Base-by-base conservation (phyloP, 1,140 invertebrate genomes). In the Sesamia nonagrioides region DNA sequence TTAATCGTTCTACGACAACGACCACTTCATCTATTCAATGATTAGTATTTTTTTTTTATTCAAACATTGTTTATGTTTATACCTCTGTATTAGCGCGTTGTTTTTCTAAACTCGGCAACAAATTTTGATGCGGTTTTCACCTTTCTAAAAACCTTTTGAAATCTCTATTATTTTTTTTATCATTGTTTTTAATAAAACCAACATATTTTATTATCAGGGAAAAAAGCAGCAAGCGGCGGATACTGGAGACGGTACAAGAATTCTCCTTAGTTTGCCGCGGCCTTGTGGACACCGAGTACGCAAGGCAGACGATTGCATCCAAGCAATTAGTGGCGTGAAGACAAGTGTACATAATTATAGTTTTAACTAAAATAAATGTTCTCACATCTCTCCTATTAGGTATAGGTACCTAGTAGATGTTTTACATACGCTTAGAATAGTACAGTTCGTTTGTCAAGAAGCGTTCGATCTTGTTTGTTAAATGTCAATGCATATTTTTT, bases 181-280 rank as follows among this genome's bases (percentile, higher is more conserved):
- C 6, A 15, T 37, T 68, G 27, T 21, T 42, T 4, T 13, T 0
- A 17, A 42, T 45, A 11, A 21, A 45, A 40, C 33, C 15, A 2
- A 9, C 13, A 60, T 72, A n/a, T 77, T 81, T 84, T 88, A 11
- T 61, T 48, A 35, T 35, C 89, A 95, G 95, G 81, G 92, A 95
- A 58, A 91, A 91, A 69, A 90, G 79, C 73, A 95, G 93, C 77
- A 95, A 93, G 75, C 80, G 90, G 21, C 81, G 91, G 40, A 21
- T 95, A 27, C 77, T 95, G n/a, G 94, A 95, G 73, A 84, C 89
- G 1, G 89, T 95, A 0, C 92, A 92, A 84, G 94, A 95, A 63
- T 95, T 95, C 83, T 93, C 93, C 0, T 69, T 95, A 8, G 94
- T 90, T 52, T 94, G 94, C 58, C 88, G 95, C 63, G 94, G 95